Base-by-base conservation (phyloP, 2,888 invertebrate genomes). In the Brachypalpus laphriformis region DNA sequence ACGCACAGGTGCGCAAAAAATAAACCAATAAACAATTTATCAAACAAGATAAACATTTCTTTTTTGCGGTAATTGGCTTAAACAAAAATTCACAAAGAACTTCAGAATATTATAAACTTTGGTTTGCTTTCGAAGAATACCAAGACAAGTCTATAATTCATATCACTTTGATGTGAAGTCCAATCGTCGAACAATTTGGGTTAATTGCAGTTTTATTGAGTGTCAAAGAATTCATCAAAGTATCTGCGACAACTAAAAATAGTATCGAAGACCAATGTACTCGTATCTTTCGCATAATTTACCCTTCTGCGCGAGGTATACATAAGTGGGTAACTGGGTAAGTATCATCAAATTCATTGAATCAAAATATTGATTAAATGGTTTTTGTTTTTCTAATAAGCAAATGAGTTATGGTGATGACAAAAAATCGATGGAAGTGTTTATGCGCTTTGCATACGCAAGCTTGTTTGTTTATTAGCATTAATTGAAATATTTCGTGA, bases 161-260 rank as follows among this genome's bases (percentile, higher is more conserved):
- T 14, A 40, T 70, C 18, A 47, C 78, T 83, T 83, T 83, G 83
- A 83, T 51, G 61, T 78, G 37, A 25, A 25, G 18, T 11, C 42
- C 54, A 68, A 31, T 47, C 20, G 8, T 3, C 18, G 14, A 42
- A 8, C 16, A 75, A 85, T 81, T 54, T 66, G 56, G 85, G 85
- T 81, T 85, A 85, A 85, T 81, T 81, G 65, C 75, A 66, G 11
- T 85, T 85, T 85, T 71, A 85, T 85, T 75, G 75, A 66, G 85
- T 85, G 85, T 76, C 81, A 66, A 75, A 54, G 65, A 85, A 75
- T 85, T 66, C 75, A 22, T 81, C 81, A 85, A 83, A 83, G 65
- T 51, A 31, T 40, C 11, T 31, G 22, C 34, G 34, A 8, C 49
- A 47, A 37, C 65, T 66, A 63, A 37, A 68, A 47, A 22, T 51